Conservation (phyloP, 2,888 invertebrate species). For the Pogonocherus hispidulus region DNA sequence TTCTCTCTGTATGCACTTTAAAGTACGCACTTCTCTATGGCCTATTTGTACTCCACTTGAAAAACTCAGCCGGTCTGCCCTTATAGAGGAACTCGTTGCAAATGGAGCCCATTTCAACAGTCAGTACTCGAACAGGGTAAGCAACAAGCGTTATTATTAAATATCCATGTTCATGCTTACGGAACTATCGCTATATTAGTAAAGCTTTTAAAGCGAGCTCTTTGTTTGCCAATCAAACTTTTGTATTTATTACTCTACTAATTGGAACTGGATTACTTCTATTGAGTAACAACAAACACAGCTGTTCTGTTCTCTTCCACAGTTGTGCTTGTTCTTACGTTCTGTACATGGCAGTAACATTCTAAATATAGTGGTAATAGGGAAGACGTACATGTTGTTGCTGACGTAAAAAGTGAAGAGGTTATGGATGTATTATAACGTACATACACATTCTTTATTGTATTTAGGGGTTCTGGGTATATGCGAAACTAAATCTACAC, state of each 20-base stretch:
- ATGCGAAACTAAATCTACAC: no score
- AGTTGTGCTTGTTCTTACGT: neutral
- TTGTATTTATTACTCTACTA: slow-evolving; percentile 56
- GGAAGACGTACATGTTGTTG: neutral
- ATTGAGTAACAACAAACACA: slow-evolving; percentile 30
- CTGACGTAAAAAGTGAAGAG: neutral
- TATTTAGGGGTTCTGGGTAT: no score
- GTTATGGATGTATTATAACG: no score
- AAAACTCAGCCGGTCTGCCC: slow-evolving; percentile 45
- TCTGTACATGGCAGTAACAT: neutral
- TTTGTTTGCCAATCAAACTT: slow-evolving; percentile 59
- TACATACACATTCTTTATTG: no score
- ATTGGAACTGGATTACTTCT: slow-evolving; percentile 54
- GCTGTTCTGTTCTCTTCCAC: slow-evolving; percentile 23
- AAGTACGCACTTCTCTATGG: neutral
- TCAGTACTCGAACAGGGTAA: slow-evolving; percentile 45
- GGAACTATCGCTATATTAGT: slow-evolving; percentile 56
- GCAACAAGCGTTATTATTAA: slow-evolving; percentile 45
- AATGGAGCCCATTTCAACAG: slow-evolving; percentile 51
- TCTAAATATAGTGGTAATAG: neutral
- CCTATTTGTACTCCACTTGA: slow-evolving; percentile 21
- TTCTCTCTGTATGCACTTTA: no score
- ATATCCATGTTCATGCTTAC: slow-evolving; percentile 46
- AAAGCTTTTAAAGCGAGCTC: slow-evolving; percentile 53
- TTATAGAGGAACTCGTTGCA: slow-evolving; percentile 47